These are phyloP conservation scores for Cyprinodon variegatus DNA, from an alignment of 2,113 vertebrate genomes.

Conservation along the genomic window DNA sequence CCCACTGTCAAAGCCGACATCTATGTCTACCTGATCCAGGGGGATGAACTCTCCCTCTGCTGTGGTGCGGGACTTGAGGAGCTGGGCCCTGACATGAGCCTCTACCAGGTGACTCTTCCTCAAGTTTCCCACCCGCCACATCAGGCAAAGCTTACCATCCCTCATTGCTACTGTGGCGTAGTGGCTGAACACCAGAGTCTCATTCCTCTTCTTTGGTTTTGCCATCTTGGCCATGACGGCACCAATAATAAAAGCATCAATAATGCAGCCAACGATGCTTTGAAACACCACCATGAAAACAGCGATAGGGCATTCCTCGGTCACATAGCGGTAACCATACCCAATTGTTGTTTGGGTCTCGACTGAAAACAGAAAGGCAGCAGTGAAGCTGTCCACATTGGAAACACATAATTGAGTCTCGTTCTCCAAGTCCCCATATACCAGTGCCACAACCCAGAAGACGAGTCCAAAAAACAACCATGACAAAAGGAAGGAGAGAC, in stretches of 20 bases:
- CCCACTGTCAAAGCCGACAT: slow-evolving; percentile 94
- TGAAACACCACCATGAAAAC: slow-evolving; percentile 98
- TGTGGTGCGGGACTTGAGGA: slow-evolving; percentile 94
- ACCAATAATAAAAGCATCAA: slow-evolving; percentile 95
- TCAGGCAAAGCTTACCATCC: slow-evolving; percentile 92
- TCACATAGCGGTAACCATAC: slow-evolving; percentile 94
- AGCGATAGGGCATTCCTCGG: slow-evolving; percentile 91
- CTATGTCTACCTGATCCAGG: slow-evolving; percentile 93
- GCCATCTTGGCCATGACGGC: slow-evolving; percentile 99
- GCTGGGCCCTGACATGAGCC: slow-evolving; percentile 92
- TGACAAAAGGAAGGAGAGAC: slow-evolving; percentile 91
- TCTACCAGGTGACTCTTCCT: slow-evolving; percentile 97
- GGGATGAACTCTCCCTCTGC: slow-evolving; percentile 96
- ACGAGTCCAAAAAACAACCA: slow-evolving; percentile 95
- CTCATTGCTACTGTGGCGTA: slow-evolving; percentile 94
- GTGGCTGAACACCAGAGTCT: slow-evolving; percentile 95
- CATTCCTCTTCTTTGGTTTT: slow-evolving; percentile 95
- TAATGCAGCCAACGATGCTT: slow-evolving; percentile 96
- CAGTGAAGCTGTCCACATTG: slow-evolving; percentile 94
- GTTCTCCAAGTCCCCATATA: slow-evolving; percentile 88
- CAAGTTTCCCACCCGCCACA: slow-evolving; percentile 97
- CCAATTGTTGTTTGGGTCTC: slow-evolving; percentile 98
- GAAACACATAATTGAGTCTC: slow-evolving; percentile 88
- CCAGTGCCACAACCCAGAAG: slow-evolving; percentile 94
- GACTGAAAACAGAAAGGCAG: slow-evolving; percentile 96